Conservation (phyloP, 2,797 vertebrate genomes). For the Oryzias sinensis region DNA sequence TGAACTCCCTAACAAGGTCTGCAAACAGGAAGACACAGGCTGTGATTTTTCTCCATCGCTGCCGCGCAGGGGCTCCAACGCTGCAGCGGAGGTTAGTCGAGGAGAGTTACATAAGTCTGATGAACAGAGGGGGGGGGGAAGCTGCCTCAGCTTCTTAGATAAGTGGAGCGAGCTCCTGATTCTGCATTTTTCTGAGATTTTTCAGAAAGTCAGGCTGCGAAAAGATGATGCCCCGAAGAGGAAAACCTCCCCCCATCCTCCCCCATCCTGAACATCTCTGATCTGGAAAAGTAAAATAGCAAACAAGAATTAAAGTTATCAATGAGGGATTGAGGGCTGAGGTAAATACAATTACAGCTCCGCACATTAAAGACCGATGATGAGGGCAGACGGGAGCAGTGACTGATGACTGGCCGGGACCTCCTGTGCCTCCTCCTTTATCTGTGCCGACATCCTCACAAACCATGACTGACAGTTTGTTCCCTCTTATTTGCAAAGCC, state of each 20-base stretch:
- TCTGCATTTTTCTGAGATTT: not conserved
- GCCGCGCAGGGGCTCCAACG: constrained; percentile 16
- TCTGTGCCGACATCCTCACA: too few species aligned
- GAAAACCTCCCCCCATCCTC: too few species aligned
- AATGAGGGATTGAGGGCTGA: too few species aligned
- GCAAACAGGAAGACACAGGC: constrained; percentile 20
- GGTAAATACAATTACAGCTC: too few species aligned
- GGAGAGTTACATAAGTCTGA: constrained; percentile 43
- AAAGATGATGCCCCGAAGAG: too few species aligned
- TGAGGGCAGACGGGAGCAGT: constrained; percentile 1
- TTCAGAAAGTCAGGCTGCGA: not conserved
- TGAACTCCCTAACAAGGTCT: constrained; percentile 23
- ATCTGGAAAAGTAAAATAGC: too few species aligned
- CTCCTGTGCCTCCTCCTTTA: constrained; percentile 10
- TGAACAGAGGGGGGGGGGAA: constrained; percentile 14
- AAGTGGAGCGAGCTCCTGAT: constrained; percentile 17
- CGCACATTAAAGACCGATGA: too few species aligned
- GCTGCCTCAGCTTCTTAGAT: constrained; percentile 15
- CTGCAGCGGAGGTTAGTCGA: constrained; percentile 38
- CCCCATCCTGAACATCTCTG: too few species aligned
- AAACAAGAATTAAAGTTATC: too few species aligned
- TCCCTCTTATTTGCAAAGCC: too few species aligned
- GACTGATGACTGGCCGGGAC: constrained; percentile 40
- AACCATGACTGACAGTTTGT: too few species aligned
- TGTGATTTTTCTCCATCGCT: constrained; percentile 23